These are phyloP conservation scores for Echeneis naucrates DNA, from an alignment of 2,797 vertebrate genomes.

Conservation along the genomic window DNA sequence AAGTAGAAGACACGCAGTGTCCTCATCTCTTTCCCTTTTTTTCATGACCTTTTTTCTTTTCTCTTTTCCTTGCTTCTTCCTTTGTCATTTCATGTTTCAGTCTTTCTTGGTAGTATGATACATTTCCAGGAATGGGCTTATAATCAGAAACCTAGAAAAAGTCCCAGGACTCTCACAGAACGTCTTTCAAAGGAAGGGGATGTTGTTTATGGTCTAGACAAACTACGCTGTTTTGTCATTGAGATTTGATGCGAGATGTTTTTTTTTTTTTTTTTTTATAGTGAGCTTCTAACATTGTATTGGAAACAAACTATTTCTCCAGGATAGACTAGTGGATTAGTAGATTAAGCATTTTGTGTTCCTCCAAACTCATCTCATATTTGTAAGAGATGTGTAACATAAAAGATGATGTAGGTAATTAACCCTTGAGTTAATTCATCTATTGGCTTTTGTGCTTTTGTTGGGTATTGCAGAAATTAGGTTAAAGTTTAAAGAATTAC, in stretches of 20 bases:
- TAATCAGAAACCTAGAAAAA: slow-evolving; percentile 39
- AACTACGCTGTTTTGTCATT: not conserved
- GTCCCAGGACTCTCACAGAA: not conserved
- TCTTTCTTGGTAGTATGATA: slow-evolving; percentile 22
- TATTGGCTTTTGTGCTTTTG: too few relatives aligned
- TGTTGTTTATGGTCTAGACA: not conserved
- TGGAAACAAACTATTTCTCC: not conserved
- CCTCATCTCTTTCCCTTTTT: slow-evolving; percentile 64
- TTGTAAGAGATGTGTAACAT: not conserved
- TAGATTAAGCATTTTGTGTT: not conserved
- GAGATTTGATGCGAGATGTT: not conserved
- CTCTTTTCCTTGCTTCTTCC: not conserved
- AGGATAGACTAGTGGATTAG: too few relatives aligned
- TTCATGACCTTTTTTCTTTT: slow-evolving; percentile 53
- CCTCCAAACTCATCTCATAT: not conserved
- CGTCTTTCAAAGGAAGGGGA: not conserved
- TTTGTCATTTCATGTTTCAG: slow-evolving; percentile 16
- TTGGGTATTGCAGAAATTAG: not conserved
- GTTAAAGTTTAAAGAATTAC: not conserved
- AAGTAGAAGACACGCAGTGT: slow-evolving; percentile 63
- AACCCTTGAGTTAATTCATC: not conserved
- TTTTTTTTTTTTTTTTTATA: not conserved
- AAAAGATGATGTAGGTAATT: not conserved
- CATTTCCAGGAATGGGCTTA: slow-evolving; percentile 32
- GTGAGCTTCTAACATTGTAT: not conserved